A percentile compares a stretch with the other conserved stretches of the same genome.
Evolutionary conservation across 2,888 invertebrate genomes (phyloP).

Genomic region (Drosophila niveifrons): DNA sequence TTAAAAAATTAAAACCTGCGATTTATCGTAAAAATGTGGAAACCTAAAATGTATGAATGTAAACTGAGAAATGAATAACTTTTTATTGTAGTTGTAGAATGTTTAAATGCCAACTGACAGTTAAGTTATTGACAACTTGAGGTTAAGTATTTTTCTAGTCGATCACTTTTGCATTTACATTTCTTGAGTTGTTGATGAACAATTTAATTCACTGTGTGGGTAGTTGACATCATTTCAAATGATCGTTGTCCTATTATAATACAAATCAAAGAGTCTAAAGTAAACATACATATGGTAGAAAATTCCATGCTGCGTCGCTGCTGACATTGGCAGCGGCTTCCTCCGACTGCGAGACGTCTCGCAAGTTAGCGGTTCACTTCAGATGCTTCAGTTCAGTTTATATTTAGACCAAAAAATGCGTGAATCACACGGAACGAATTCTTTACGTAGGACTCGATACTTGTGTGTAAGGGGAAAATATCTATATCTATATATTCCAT

Average conservation of each 20-base stretch:
- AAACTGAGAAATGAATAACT: background rate
- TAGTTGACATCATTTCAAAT: slow-evolving; percentile 52
- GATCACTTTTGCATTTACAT: background rate
- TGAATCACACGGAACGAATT: slow-evolving; percentile 65
- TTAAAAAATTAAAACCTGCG: background rate
- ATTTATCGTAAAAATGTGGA: background rate
- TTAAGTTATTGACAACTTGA: background rate
- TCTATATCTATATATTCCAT: slow-evolving; percentile 43
- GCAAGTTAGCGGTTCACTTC: slow-evolving; percentile 46
- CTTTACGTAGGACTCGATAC: slow-evolving; percentile 38
- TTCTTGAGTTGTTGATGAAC: background rate
- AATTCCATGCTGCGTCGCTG: slow-evolving; percentile 53
- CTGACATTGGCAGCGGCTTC: slow-evolving; percentile 69
- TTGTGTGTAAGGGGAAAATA: slow-evolving; percentile 22
- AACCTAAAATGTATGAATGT: background rate
- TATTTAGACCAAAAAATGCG: slow-evolving; percentile 53
- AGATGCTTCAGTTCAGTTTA: slow-evolving; percentile 43
- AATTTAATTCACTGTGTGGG: slow-evolving; percentile 28
- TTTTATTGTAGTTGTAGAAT: background rate
- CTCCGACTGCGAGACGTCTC: slow-evolving; percentile 37
- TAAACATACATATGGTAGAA: slow-evolving; percentile 46
- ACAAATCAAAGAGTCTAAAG: slow-evolving; percentile 34
- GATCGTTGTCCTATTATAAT: slow-evolving; percentile 9
- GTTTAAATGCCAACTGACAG: background rate
- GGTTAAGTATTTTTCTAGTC: background rate